Base-by-base conservation (phyloP, 2,888 invertebrate species). In the Eristalis arbustorum region DNA sequence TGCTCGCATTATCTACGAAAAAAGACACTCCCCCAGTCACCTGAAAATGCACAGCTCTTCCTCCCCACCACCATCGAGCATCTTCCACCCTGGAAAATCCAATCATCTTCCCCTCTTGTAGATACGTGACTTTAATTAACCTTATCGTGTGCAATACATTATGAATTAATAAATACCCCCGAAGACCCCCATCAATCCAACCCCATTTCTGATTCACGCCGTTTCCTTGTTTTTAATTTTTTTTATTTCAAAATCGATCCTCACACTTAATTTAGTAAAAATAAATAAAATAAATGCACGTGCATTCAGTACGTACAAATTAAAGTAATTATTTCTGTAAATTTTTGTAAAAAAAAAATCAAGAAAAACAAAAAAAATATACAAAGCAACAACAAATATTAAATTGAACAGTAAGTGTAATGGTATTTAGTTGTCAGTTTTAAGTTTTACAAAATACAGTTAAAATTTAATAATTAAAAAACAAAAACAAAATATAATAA, bases 361-460 rank as follows among this genome's bases (percentile, higher is more conserved):
- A 31, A 31, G 10, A 31, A 31, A 31, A 31, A 88, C 72, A 88
- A 88, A 76, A 49, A 18, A 49, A 49, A 49, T 6, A 42, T 42
- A 42, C 42, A 42, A 42, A 42, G 18, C 18, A 49, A 49, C 49
- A 49, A 74, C 66, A 84, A 81, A 78, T 80, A 62, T 68, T 68
- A 72, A 80, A 14, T 75, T 56, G 71, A 84, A 61, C n/a, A 68
- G 61, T 79, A 85, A 77, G 74, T 37, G 69, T 82, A 85, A 82
- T 85, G 85, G 85, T 85, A 85, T 85, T 85, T 82, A 85, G 85
- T 85, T 85, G 61, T 66, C 77, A 74, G 72, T 78, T 14, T 82
- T 85, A 78, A 85, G 87, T 87, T 88, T 84, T 77, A 81, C 79
- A 75, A 68, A 75, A 61, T 49, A 49, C 49, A 49, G 49, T 49